Evolutionary conservation across 2,797 vertebrate genomes (phyloP).

Genomic region (Mastacembelus armatus): DNA sequence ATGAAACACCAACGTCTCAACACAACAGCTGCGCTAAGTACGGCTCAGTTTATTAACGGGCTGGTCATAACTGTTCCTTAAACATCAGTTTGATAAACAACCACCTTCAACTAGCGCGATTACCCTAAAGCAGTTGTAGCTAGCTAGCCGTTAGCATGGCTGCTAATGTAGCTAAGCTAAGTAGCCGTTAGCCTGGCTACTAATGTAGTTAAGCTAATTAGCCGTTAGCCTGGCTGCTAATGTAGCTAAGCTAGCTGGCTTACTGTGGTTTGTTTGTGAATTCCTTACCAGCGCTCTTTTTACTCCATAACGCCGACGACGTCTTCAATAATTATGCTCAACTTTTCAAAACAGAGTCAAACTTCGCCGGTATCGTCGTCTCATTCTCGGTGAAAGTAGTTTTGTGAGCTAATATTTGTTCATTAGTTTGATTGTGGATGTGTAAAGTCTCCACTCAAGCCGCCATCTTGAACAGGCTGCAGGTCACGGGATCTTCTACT

Average conservation of each 20-base stretch:
- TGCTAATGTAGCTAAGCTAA: no score
- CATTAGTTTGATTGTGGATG: conserved; percentile 46
- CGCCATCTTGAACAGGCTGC: conserved; percentile 71
- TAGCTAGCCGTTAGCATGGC: no score
- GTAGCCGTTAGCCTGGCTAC: no score
- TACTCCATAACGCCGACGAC: conserved; percentile 52
- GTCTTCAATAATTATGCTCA: neutral
- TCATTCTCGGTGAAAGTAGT: conserved; percentile 27
- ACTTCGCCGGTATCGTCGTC: neutral
- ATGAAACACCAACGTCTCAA: no score
- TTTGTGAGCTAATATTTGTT: conserved; percentile 15
- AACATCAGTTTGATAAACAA: neutral
- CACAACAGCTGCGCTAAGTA: no score
- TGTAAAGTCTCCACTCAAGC: conserved; percentile 49
- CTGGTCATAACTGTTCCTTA: no score
- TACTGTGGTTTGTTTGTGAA: conserved; percentile 21
- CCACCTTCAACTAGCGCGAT: no score
- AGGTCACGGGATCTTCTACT: conserved; percentile 49
- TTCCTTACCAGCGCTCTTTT: conserved; percentile 50
- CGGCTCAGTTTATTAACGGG: no score
- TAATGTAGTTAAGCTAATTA: conserved; percentile 36
- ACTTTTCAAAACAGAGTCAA: neutral
- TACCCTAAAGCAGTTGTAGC: conserved; percentile 2
- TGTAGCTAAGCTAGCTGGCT: conserved; percentile 31
- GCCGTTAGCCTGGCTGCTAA: no score